phyloP scores from a whole-genome alignment of 2,797 vertebrate genomes.

The Pangasius mekongensis region DNA sequence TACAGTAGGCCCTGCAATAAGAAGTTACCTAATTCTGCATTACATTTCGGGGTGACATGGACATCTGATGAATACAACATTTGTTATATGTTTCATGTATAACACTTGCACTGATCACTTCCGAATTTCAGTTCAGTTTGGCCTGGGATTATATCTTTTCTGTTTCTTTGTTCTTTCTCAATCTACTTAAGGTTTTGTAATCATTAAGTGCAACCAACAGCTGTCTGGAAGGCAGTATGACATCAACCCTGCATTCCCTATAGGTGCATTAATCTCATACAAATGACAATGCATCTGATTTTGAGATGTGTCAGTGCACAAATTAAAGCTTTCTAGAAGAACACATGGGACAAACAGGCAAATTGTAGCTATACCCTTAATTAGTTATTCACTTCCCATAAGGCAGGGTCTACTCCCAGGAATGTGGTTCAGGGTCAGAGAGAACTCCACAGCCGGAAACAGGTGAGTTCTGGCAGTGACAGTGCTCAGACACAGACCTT shows the following conservation, averaged over 20 bases:
- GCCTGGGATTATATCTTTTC: background rate
- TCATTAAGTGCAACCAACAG: background rate
- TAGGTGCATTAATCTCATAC: background rate
- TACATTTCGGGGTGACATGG: background rate
- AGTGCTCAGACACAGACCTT: slow-evolving; percentile 8
- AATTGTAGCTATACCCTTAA: slow-evolving; percentile 25
- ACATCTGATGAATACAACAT: background rate
- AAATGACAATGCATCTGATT: background rate
- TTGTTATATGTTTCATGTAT: background rate
- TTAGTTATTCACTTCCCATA: slow-evolving; percentile 15
- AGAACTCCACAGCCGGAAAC: slow-evolving; percentile 20
- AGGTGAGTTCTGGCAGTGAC: slow-evolving; percentile 25
- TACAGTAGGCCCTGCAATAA: background rate
- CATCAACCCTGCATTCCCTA: background rate
- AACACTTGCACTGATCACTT: background rate
- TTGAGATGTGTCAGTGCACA: background rate
- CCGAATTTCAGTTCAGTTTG: background rate
- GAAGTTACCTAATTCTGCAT: background rate
- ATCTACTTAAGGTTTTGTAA: background rate
- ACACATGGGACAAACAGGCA: background rate
- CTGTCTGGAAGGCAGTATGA: background rate
- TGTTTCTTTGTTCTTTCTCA: background rate
- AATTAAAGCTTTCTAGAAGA: background rate
- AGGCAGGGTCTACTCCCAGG: background rate
- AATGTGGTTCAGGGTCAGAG: slow-evolving; percentile 16